phyloP scores from a whole-genome alignment of 2,113 vertebrate species.

The Camelus dromedarius region DNA sequence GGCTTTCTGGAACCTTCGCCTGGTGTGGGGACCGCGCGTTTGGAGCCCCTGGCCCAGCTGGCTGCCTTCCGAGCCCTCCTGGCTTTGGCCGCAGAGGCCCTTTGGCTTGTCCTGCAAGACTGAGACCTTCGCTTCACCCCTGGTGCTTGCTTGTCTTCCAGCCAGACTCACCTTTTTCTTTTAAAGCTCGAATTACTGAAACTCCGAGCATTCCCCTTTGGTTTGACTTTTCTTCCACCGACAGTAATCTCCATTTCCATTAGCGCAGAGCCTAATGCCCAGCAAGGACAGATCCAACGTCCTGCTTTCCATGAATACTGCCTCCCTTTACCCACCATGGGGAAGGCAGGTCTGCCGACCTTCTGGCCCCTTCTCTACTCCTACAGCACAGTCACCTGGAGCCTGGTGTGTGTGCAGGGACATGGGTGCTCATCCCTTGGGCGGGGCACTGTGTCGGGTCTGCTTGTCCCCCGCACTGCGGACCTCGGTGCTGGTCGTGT shows the following conservation, averaged over 20 bases:
- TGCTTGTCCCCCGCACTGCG: accelerated
- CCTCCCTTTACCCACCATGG: accelerated
- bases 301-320: background rate
- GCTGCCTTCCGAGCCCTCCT: accelerated
- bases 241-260: background rate
- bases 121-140: too few species aligned
- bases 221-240: background rate
- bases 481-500: accelerated
- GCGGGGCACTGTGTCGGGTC: too few species aligned
- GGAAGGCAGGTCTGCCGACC: background rate
- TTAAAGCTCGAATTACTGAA: background rate
- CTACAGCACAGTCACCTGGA: accelerated
- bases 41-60: accelerated
- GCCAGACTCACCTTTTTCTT: background rate
- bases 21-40: accelerated
- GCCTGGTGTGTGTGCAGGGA: background rate
- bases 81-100: background rate
- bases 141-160: background rate
- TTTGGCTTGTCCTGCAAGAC: background rate
- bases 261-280: background rate
- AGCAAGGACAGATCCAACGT: background rate
- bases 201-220: background rate
- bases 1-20: background rate
- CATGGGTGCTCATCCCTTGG: background rate
- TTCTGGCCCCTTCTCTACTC: background rate